Evolutionary conservation across 1,140 invertebrate genomes (phyloP), one percentile per base, ranked within the genome.

Genomic region (Drosophila persimilis): DNA sequence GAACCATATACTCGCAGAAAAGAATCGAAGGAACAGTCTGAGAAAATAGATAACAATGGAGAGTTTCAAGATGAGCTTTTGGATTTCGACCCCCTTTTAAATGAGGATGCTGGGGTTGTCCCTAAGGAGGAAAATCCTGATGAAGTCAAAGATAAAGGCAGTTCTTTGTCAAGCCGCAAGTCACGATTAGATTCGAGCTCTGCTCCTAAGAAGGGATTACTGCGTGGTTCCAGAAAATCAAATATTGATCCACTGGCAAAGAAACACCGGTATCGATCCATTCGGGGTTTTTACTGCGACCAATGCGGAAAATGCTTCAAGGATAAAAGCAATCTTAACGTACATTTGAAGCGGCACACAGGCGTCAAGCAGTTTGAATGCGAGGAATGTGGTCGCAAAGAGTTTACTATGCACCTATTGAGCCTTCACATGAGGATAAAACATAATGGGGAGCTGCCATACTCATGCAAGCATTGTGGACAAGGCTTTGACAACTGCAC

Each of bases 271-370:
- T 7, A 45, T 39, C n/a, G 15, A 48, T 20, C 6, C 11, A 45
- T 22, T 59, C 52, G 47, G 1, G 26, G 6, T 0, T 73, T 45
- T 13, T 59, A 67, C 48, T 80, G 78, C 45, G 62, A 73, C 26
- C 67, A 80, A 11, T 77, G 78, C 17, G 73, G 67, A 2, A 67
- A 65, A 29, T 46, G 41, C 24, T 80, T 80, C 15, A 73, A 56
- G 17, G 73, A 80, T 6, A 73, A 50, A 13, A 55, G 73, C 26
- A 80, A 77, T n/a, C 63, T 80, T 2, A 81, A 80, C 26, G 57
- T 76, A 1, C 73, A 80, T 17, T n/a, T 73, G 9, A 65, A 43
- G 7, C 62, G 73, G 0, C 78, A 80, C 47, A 48, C 43, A 20
- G 67, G 67, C 3, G 31, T 56, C 0, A 81, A 77, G 17, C 41